phyloP scores from a whole-genome alignment of 2,888 invertebrate species.

The Eudemis profundana region DNA sequence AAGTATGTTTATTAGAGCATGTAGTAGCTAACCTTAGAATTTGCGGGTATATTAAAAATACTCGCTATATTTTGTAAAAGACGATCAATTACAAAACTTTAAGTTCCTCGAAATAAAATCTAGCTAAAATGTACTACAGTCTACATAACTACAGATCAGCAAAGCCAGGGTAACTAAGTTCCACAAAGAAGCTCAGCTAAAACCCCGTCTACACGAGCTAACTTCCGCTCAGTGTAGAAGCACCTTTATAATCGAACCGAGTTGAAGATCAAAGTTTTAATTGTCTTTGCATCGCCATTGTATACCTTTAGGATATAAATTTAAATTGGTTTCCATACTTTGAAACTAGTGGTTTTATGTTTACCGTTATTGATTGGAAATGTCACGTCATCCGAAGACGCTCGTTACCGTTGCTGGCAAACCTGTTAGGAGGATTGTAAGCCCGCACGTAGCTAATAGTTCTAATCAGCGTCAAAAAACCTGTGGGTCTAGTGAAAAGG shows the following conservation, averaged over 20 bases:
- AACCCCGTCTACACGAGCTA: slow-evolving; percentile 20
- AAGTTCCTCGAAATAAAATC: background rate
- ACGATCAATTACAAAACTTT: no score
- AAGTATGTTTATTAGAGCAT: no score
- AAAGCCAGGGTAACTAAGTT: slow-evolving; percentile 19
- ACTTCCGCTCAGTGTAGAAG: slow-evolving; percentile 17
- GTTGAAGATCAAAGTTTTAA: slow-evolving; percentile 40
- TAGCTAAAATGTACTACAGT: slow-evolving; percentile 11
- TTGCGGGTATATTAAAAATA: no score
- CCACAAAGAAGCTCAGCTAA: slow-evolving; percentile 11
- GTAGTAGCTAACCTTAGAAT: no score
- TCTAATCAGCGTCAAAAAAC: no score
- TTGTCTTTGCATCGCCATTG: slow-evolving; percentile 31
- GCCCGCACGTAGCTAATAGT: no score
- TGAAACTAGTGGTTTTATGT: slow-evolving; percentile 6
- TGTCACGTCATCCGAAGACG: background rate
- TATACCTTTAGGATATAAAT: slow-evolving; percentile 15
- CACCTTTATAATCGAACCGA: slow-evolving; percentile 34
- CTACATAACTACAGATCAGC: slow-evolving; percentile 9
- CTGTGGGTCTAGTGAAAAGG: no score
- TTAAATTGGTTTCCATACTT: slow-evolving; percentile 23
- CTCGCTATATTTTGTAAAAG: no score
- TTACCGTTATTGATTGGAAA: background rate
- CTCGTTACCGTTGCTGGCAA: no score
- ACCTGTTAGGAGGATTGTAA: no score